Base-by-base conservation (phyloP, 2,888 invertebrate species). In the Lasioglossum figueresi region DNA sequence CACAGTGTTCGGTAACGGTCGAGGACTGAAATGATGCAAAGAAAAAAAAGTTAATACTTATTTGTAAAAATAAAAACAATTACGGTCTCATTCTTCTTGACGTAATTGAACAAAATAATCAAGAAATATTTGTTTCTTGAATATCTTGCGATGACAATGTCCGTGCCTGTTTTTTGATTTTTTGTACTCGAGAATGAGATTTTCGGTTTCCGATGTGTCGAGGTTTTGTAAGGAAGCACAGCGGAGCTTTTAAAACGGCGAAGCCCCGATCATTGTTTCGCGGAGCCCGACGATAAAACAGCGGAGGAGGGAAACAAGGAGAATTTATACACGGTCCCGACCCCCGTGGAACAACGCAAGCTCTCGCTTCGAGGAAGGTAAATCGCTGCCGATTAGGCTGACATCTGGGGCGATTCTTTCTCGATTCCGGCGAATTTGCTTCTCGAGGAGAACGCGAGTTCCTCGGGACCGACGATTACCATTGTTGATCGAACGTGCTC, bases 361-460 rank as follows among this genome's bases (percentile, higher is more conserved):
- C 77, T 87, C 80, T 79, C 76, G 63, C 52, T 71, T 63, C 31
- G 52, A 52, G 27, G 75, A 70, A 82, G 79, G 80, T 83, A 82
- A 87, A 89, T 89, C 79, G 83, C 73, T n/a, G 71, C 77, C 88
- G 88, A 89, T 89, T 89, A 89, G 88, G 81, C 77, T 66, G 79
- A 89, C 80, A 80, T 83, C 77, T 48, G 48, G 86, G 78, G 75
- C 88, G 89, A 88, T 80, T 83, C 83, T 79, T 86, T 86, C 72
- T 40, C 78, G 68, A 77, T 76, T 63, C 68, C 31, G 75, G 10
- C 27, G 59, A 77, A 77, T 77, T 71, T 48, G 45, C 79, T 79
- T 73, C 74, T 80, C 31, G 43, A 63, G 68, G 27, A 48, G 68
- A 72, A 85, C 80, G 63, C 82, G 79, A 66, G 71, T 78, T 63